phyloP scores from a whole-genome alignment of 2,888 invertebrate genomes.

The Paralinhomoeus sp. region DNA sequence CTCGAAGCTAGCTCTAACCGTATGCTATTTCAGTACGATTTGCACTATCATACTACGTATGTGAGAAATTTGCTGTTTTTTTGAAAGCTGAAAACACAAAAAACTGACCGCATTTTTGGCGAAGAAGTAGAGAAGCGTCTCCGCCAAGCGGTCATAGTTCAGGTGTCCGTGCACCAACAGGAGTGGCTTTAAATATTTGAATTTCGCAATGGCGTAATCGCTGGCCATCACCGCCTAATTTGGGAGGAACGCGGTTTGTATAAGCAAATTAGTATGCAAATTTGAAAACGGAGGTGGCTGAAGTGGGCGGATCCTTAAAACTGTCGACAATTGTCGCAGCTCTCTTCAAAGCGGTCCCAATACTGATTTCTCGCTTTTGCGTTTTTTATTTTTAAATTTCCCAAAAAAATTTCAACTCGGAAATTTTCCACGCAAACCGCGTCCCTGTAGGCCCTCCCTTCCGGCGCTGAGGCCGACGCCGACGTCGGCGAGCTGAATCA shows the following conservation, averaged over 20 bases:
- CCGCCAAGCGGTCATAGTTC: constrained; percentile 71
- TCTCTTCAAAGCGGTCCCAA: no score
- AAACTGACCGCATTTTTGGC: constrained; percentile 77
- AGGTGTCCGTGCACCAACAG: constrained; percentile 74
- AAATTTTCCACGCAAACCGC: constrained; percentile 43
- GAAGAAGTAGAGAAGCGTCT: constrained; percentile 86
- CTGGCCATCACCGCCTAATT: constrained; percentile 96
- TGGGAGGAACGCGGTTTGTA: constrained; percentile 27
- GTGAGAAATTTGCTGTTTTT: background rate
- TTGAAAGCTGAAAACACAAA: background rate
- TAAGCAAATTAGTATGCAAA: no score
- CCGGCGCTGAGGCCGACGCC: constrained; percentile 90
- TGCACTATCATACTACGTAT: background rate
- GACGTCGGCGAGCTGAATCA: constrained; percentile 57
- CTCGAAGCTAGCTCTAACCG: background rate
- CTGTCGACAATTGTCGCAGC: no score
- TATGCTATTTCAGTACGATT: background rate
- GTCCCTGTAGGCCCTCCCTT: constrained; percentile 54
- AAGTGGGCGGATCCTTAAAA: no score
- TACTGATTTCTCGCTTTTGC: no score
- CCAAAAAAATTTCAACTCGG: background rate
- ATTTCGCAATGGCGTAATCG: constrained; percentile 72
- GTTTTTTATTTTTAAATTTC: no score
- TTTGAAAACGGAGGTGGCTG: no score
- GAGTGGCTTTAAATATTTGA: constrained; percentile 55